Conservation (phyloP, 1,140 invertebrate species). For the Drosophila pseudoananassae region DNA sequence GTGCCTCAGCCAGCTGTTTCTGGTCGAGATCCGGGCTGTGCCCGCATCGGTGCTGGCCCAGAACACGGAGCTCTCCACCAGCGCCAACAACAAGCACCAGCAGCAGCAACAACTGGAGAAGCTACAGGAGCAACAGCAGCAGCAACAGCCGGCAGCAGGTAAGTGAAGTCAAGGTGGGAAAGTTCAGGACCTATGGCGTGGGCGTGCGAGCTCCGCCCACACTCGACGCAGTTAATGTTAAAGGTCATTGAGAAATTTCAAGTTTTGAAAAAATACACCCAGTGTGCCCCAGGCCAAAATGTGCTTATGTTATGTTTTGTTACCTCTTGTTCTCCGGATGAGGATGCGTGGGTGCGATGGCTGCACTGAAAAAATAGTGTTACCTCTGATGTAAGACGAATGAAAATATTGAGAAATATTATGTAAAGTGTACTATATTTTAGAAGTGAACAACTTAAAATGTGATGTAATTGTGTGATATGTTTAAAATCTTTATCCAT, state of each 20-base stretch:
- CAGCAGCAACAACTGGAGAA: slow-evolving; percentile 50
- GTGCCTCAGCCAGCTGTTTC: slow-evolving; percentile 37
- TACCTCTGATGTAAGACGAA: background rate
- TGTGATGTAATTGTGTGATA: background rate
- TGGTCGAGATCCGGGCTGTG: slow-evolving; percentile 62
- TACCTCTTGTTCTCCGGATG: slow-evolving; percentile 11
- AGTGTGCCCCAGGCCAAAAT: slow-evolving; percentile 23
- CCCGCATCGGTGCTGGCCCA: slow-evolving; percentile 80
- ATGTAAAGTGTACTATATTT: background rate
- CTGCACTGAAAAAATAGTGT: slow-evolving; percentile 2
- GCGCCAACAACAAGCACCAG: slow-evolving; percentile 71
- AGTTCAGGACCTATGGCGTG: slow-evolving; percentile 58
- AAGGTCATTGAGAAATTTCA: slow-evolving; percentile 77
- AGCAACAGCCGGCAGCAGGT: slow-evolving; percentile 68
- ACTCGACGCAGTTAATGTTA: slow-evolving; percentile 61
- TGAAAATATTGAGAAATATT: too few relatives aligned
- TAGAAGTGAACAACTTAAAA: background rate
- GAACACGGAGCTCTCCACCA: slow-evolving; percentile 76
- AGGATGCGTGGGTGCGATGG: slow-evolving; percentile 13
- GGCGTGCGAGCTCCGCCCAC: slow-evolving; percentile 39
- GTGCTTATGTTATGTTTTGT: slow-evolving; percentile 12
- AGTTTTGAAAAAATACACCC: slow-evolving; percentile 57
- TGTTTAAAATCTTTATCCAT: background rate
- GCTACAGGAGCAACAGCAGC: slow-evolving; percentile 45
- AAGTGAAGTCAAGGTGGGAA: slow-evolving; percentile 48